These are phyloP conservation scores for Cryptotis parvus DNA, from an alignment of 2,113 vertebrate genomes.

Conservation along the genomic window DNA sequence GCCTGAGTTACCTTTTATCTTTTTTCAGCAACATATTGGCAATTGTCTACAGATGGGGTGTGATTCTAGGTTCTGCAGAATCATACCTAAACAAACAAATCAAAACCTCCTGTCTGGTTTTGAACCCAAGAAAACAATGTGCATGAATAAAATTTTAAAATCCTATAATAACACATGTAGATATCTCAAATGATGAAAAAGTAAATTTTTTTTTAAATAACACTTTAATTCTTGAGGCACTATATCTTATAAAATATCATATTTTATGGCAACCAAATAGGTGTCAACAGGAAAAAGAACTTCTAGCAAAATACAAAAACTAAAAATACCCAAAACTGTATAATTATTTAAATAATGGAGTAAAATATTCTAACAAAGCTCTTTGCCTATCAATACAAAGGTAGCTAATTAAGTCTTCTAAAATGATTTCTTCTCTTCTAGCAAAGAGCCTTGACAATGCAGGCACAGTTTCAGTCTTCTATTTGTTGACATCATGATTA, in stretches of 20 bases:
- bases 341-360: background rate
- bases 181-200: background rate
- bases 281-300: background rate
- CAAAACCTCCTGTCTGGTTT: background rate
- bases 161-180: background rate
- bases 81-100: background rate
- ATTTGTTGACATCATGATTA: background rate
- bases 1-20: background rate
- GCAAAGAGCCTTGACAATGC: background rate
- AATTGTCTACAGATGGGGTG: background rate
- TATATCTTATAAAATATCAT: background rate
- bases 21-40: background rate
- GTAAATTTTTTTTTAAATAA: background rate
- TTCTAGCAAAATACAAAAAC: slow-evolving; percentile 38
- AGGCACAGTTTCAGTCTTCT: too few species aligned
- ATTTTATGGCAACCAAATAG: background rate
- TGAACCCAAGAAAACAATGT: background rate
- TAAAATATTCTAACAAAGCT: slow-evolving; percentile 1
- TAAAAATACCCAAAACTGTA: background rate
- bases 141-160: background rate
- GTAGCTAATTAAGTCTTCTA: background rate
- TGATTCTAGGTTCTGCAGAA: background rate
- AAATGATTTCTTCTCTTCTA: background rate
- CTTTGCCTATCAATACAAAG: background rate
- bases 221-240: slow-evolving; percentile 35